These are phyloP conservation scores for Tholera decimalis DNA, from an alignment of 2,888 invertebrate genomes.

Conservation along the genomic window DNA sequence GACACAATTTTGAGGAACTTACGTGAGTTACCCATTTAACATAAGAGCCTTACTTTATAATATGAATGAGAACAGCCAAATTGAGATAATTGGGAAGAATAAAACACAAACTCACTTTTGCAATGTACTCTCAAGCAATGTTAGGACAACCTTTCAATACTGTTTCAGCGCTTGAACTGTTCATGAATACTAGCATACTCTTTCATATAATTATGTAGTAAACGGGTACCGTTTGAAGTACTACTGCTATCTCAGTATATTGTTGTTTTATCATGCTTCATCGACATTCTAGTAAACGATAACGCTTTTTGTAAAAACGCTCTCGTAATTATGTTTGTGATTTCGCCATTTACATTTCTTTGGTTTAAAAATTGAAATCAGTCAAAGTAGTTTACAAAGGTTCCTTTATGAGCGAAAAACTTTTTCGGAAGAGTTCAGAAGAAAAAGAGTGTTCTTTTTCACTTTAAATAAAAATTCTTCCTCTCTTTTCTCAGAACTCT, in stretches of 20 bases:
- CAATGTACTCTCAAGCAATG: slow-evolving; percentile 16
- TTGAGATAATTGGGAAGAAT: background rate
- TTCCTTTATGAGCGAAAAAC: background rate
- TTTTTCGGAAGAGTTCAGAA: no score
- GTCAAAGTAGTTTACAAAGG: background rate
- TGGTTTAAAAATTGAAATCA: background rate
- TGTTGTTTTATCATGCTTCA: slow-evolving; percentile 33
- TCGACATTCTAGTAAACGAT: slow-evolving; percentile 17
- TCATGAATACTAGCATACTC: background rate
- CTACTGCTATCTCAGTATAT: slow-evolving; percentile 36
- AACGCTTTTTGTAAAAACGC: slow-evolving; percentile 10
- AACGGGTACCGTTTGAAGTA: background rate
- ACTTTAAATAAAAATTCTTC: no score
- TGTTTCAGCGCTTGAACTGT: slow-evolving; percentile 24
- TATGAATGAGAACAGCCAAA: background rate
- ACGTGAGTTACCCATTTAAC: slow-evolving; percentile 50
- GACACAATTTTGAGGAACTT: slow-evolving; percentile 35
- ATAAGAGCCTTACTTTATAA: slow-evolving; percentile 3
- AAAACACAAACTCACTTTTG: slow-evolving; percentile 38
- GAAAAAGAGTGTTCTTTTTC: no score
- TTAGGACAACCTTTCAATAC: slow-evolving; percentile 8
- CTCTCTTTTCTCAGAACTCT: no score
- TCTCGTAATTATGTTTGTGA: background rate
- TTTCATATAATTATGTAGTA: slow-evolving; percentile 37
- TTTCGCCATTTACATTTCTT: slow-evolving; percentile 16